Evolutionary conservation across 2,797 vertebrate genomes (phyloP).

Genomic region (Botia kubotai): DNA sequence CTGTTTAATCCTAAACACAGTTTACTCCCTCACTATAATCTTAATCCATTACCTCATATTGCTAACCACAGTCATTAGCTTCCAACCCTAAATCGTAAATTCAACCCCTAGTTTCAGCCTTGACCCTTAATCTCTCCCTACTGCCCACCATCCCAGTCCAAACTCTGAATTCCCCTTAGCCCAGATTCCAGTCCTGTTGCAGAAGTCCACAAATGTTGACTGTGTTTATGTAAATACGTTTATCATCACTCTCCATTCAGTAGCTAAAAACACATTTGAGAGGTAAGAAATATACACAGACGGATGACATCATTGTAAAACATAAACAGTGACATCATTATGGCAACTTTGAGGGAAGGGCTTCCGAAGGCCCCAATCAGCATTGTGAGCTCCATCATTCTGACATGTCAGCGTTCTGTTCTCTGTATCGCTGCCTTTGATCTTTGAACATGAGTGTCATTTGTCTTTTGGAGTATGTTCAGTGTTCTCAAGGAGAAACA

Average conservation of each 20-base stretch:
- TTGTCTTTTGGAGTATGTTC: constrained; percentile 31
- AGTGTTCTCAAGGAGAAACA: constrained; percentile 44
- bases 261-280: too few relatives aligned
- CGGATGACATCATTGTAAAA: too few relatives aligned
- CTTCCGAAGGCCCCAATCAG: neutral
- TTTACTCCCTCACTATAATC: neutral
- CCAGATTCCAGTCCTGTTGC: neutral
- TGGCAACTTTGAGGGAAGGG: neutral
- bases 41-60: neutral
- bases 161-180: neutral
- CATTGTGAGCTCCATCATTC: neutral
- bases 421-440: constrained; percentile 21
- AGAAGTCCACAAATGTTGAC: too few relatives aligned
- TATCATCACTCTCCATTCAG: too few relatives aligned
- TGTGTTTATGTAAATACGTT: too few relatives aligned
- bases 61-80: neutral
- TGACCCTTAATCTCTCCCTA: neutral
- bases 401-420: neutral
- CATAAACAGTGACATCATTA: constrained; percentile 2
- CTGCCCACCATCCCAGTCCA: neutral
- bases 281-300: neutral
- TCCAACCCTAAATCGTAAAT: neutral
- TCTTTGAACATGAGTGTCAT: constrained; percentile 31
- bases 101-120: neutral
- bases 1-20: neutral